These are phyloP conservation scores for Cydia fagiglandana DNA, from an alignment of 1,140 invertebrate genomes.

Conservation along the genomic window DNA sequence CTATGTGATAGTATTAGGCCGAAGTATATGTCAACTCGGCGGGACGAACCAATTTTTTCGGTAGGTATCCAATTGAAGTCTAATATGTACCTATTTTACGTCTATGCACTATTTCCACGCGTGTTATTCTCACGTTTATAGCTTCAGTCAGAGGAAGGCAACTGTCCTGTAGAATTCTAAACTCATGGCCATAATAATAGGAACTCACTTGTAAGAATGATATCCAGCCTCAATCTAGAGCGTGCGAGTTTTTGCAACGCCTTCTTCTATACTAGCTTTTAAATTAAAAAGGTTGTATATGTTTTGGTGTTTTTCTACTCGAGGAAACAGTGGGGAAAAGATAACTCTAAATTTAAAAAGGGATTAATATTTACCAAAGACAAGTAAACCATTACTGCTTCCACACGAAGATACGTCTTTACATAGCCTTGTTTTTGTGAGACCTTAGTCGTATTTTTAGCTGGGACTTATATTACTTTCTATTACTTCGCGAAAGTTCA, in stretches of 20 bases:
- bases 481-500: too few species aligned
- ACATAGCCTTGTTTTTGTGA: too few species aligned
- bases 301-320: neutral
- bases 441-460: too few species aligned
- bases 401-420: neutral
- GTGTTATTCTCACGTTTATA: too few species aligned
- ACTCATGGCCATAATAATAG: neutral
- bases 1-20: too few species aligned
- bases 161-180: neutral
- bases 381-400: neutral
- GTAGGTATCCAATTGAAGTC: too few species aligned
- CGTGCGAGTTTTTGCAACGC: constrained; percentile 30
- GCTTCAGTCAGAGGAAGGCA: neutral
- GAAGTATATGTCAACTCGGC: too few species aligned
- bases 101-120: too few species aligned
- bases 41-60: too few species aligned
- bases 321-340: neutral
- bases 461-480: too few species aligned
- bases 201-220: constrained; percentile 11
- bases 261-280: neutral
- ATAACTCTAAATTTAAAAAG: neutral
- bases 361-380: neutral
- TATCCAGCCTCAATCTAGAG: constrained; percentile 29
- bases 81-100: too few species aligned
- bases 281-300: neutral